A percentile compares a stretch with the other conserved stretches of the same genome.
These are phyloP conservation scores for Trachelus troglodyta DNA, from an alignment of 2,888 invertebrate species.

Conservation along the genomic window DNA sequence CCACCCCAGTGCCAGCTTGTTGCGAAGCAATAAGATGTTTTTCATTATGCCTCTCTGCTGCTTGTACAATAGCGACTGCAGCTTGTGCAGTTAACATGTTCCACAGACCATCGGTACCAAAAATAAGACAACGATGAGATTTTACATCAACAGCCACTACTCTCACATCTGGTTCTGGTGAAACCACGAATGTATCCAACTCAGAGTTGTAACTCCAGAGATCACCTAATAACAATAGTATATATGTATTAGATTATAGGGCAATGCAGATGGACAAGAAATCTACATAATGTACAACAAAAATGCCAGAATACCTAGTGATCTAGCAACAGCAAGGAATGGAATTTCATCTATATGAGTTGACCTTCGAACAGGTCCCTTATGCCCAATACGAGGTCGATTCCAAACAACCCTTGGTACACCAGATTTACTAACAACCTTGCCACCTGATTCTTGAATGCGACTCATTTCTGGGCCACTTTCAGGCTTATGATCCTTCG, in stretches of 20 bases:
- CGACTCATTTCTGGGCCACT: conserved; percentile 83
- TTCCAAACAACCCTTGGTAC: conserved; percentile 98
- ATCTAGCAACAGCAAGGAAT: conserved; percentile 95
- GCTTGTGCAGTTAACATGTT: conserved; percentile 90
- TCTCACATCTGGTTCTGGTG: conserved; percentile 95
- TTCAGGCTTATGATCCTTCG: conserved; percentile 96
- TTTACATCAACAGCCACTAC: conserved; percentile 81
- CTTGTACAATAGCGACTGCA: conserved; percentile 86
- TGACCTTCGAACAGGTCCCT: conserved; percentile 89
- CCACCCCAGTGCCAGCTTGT: conserved; percentile 59
- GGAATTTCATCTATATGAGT: conserved; percentile 95
- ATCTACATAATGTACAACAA: neutral
- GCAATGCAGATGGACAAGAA: neutral
- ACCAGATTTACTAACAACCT: conserved; percentile 83
- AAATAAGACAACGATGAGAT: conserved; percentile 82
- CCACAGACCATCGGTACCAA: conserved; percentile 97
- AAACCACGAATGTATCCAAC: conserved; percentile 94
- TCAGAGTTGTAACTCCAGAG: conserved; percentile 97
- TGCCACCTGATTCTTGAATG: conserved; percentile 85
- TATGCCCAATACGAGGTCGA: conserved; percentile 84
- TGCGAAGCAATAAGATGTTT: conserved; percentile 67
- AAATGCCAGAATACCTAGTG: conserved; percentile 73
- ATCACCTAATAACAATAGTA: conserved; percentile 73
- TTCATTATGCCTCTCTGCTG: conserved; percentile 84
- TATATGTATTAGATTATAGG: neutral